Base-by-base conservation (phyloP, 2,797 vertebrate species). In the Lutjanus argentimaculatus region DNA sequence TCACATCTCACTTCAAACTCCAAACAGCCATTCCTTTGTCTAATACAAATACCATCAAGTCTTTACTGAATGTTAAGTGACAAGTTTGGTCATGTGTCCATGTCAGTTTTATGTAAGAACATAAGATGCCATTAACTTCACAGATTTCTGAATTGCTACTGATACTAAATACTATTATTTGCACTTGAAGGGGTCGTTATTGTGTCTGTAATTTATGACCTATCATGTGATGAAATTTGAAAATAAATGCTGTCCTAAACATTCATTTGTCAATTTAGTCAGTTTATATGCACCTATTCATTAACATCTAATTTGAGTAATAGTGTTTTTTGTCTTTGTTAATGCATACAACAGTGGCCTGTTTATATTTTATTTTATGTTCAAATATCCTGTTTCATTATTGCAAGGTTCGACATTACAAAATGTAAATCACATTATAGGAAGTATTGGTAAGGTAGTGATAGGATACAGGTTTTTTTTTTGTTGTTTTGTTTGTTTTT, bases 11-110 rank as follows among this genome's bases (percentile, higher is more conserved):
- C 1, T 68, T 40, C 6, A 72, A 2, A 45, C 15, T 49, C 5
- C 7, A 9, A 81, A 61, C 51, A 82, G 64, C 52, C 80, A 85
- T 91, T 89, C 79, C 73, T 67, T 45, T 61, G 48, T 56, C 21
- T 36, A 5, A 13, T 63, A 46, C 36, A 45, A 69, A 71, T 14
- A 17, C 36, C 7, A 72, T 46, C 8, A 0, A 7, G 0, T 63
- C 9, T n/a, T 55, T 58, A 70, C n/a, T 85, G 11, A 85, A 52
- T 73, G 67, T 74, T 64, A 36, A 36, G 22, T 65, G 16, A 56
- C 40, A 67, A 19, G 22, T 79, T 36, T 30, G 13, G 25, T 63
- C 43, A 12, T 55, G 8, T 82, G 58, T 80, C 52, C 52, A 10
- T 58, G 10, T 45, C 8, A 42, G 19, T 53, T 68, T 78, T n/a